phyloP scores from a whole-genome alignment of 2,113 vertebrate genomes.

The Xerus inauris region DNA sequence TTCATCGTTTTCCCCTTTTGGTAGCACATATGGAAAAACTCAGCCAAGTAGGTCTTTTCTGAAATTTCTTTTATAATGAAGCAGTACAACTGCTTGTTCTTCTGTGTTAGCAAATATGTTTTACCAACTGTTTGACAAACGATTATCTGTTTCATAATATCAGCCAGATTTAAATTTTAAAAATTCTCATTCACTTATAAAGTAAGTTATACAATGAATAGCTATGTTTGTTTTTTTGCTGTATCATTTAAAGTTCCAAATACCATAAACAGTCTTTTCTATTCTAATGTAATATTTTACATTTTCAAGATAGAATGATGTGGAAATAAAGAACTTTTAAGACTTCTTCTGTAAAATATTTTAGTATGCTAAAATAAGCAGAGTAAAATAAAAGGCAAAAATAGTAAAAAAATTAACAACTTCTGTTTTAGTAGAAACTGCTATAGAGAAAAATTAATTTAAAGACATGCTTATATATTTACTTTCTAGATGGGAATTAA shows the following conservation, averaged over 20 bases:
- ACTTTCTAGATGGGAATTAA: background rate
- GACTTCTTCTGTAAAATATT: background rate
- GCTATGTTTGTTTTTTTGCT: background rate
- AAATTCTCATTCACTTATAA: background rate
- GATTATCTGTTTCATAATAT: slow-evolving; percentile 14
- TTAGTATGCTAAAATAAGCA: slow-evolving; percentile 16
- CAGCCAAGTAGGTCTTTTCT: slow-evolving; percentile 91
- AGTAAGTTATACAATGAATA: background rate
- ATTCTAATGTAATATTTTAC: slow-evolving; percentile 53
- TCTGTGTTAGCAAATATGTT: background rate
- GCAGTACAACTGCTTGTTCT: background rate
- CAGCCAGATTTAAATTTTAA: background rate
- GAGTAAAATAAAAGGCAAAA: background rate
- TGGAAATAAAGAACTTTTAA: slow-evolving; percentile 45
- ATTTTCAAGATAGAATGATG: background rate
- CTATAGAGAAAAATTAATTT: background rate
- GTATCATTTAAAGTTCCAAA: slow-evolving; percentile 3
- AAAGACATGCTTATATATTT: background rate
- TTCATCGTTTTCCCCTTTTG: slow-evolving; percentile 97
- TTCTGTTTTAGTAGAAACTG: background rate
- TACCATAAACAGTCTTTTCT: background rate
- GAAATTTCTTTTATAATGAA: slow-evolving; percentile 25
- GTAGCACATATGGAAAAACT: slow-evolving; percentile 99
- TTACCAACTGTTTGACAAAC: slow-evolving; percentile 42
- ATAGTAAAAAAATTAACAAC: background rate